Evolutionary conservation across 2,888 invertebrate genomes (phyloP).

Genomic region (Ditula angustiorana): DNA sequence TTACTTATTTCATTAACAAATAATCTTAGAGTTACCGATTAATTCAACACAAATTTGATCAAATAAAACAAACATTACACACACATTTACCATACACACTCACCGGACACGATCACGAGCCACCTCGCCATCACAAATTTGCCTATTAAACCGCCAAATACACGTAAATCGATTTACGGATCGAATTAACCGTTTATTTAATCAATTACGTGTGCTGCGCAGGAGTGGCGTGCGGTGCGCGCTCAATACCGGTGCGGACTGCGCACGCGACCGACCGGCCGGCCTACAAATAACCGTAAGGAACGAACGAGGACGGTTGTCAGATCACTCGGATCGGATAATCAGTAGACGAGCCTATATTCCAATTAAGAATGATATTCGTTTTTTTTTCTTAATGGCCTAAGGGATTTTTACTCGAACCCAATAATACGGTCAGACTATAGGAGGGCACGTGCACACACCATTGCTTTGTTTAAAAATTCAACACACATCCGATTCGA

Average conservation of each 20-base stretch:
- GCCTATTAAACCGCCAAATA: constrained; percentile 32
- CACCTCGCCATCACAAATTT: constrained; percentile 42
- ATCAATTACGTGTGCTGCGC: constrained; percentile 22
- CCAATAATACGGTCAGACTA: too few species aligned
- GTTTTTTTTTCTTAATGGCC: neutral
- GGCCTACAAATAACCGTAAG: constrained; percentile 39
- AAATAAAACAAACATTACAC: too few species aligned
- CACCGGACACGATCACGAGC: constrained; percentile 43
- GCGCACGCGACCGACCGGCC: constrained; percentile 47
- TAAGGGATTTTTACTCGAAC: too few species aligned
- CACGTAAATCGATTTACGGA: constrained; percentile 17
- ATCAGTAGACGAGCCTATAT: neutral
- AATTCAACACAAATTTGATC: constrained; percentile 2
- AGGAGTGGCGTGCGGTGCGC: constrained; percentile 26
- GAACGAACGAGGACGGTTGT: constrained; percentile 29
- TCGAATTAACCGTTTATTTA: constrained; percentile 2
- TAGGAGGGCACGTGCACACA: too few species aligned
- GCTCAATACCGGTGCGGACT: constrained; percentile 39
- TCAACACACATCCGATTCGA: too few species aligned
- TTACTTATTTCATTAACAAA: too few species aligned
- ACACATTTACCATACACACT: constrained; percentile 38
- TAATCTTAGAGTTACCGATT: too few species aligned
- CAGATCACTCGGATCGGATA: neutral
- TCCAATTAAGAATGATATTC: neutral
- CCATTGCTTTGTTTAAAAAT: too few species aligned